Percentiles rank a stretch among this genome's conserved stretches.
Conservation (phyloP, 1,140 invertebrate genomes). For the Drosophila bifasciata region DNA sequence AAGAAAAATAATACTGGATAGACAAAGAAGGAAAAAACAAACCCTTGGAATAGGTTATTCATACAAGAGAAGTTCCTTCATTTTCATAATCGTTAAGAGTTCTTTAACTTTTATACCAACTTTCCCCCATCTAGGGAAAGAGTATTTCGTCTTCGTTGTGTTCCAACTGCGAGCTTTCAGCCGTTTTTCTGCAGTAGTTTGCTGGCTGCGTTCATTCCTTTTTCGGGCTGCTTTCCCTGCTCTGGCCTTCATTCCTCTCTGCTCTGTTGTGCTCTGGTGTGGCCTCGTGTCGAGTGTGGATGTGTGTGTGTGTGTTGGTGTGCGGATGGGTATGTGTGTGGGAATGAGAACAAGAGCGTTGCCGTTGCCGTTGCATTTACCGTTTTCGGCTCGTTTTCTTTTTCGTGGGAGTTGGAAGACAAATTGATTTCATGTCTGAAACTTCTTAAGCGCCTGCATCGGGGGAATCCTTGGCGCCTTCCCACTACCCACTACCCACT, state of each 20-base stretch:
- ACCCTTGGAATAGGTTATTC: no score
- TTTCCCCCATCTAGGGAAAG: background rate
- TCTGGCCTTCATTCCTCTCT: no score
- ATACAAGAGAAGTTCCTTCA: no score
- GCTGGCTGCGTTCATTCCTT: conserved; percentile 32
- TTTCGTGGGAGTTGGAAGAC: conserved; percentile 81
- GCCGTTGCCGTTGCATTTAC: conserved; percentile 32
- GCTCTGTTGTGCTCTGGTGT: no score
- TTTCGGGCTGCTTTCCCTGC: conserved; percentile 4
- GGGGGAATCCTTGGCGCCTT: conserved; percentile 61
- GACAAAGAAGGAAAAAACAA: no score
- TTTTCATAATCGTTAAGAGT: no score
- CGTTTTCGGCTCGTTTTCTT: conserved; percentile 64
- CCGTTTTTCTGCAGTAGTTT: conserved; percentile 26
- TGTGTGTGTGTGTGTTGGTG: no score
- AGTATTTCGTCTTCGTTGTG: conserved; percentile 3
- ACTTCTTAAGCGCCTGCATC: conserved; percentile 78
- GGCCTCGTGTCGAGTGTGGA: no score
- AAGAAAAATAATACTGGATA: no score
- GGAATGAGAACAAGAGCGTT: no score
- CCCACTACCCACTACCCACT: conserved; percentile 13
- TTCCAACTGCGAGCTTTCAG: background rate
- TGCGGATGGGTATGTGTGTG: no score
- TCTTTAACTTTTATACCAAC: background rate
- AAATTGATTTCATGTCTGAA: conserved; percentile 83